A percentile compares a stretch with the other conserved stretches of the same genome.
These are phyloP conservation scores for Basileuterus tristriatus DNA, from an alignment of 2,797 vertebrate genomes.

Conservation along the genomic window DNA sequence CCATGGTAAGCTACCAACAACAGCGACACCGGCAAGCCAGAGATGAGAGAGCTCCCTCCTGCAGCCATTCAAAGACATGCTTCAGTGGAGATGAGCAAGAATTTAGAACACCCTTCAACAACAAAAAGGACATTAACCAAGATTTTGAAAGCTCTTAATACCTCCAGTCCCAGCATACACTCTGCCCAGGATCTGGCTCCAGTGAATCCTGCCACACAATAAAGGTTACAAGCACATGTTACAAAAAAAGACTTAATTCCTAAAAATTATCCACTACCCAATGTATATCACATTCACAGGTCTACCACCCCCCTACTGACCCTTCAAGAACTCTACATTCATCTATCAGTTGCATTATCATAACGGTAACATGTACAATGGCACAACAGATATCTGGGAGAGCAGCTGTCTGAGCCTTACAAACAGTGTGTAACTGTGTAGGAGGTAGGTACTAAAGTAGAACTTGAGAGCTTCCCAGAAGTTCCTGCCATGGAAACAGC, in stretches of 20 bases:
- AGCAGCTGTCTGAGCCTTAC: not conserved
- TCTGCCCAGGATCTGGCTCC: not conserved
- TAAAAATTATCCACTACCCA: not conserved
- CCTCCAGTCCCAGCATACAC: not conserved
- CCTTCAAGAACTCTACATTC: not conserved
- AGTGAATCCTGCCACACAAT: not conserved
- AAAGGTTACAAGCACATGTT: accelerated
- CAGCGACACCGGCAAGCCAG: not conserved
- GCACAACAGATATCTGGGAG: not conserved
- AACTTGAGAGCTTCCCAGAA: not conserved
- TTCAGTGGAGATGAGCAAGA: not conserved
- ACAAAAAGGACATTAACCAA: not conserved
- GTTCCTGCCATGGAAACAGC: not conserved
- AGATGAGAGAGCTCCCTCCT: not conserved
- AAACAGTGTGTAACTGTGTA: accelerated
- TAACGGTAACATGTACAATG: not conserved
- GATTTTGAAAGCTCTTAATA: not conserved
- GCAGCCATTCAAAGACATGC: not conserved
- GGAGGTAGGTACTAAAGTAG: not conserved
- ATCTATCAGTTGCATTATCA: not conserved
- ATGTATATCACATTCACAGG: accelerated
- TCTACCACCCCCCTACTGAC: not conserved
- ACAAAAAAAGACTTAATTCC: not conserved
- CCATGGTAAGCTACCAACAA: not conserved
- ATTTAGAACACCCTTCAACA: not conserved